phyloP scores from a whole-genome alignment of 1,140 invertebrate species.

The Lasioglossum baleicum region DNA sequence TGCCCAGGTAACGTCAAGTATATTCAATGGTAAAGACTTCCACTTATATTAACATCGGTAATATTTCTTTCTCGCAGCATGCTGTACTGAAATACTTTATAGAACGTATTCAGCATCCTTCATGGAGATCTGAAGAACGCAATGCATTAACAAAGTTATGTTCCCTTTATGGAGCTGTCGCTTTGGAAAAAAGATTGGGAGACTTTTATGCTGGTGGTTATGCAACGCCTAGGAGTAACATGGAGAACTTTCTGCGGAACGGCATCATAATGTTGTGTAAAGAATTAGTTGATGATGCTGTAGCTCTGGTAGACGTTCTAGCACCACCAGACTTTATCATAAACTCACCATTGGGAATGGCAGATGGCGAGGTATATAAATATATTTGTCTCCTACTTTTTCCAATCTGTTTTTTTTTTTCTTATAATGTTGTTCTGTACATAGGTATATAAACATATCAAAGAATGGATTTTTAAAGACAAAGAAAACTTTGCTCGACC shows the following conservation, averaged over 20 bases:
- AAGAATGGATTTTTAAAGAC: slow-evolving; percentile 86
- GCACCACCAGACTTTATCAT: slow-evolving; percentile 93
- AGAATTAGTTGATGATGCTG: slow-evolving; percentile 87
- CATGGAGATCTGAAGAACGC: slow-evolving; percentile 77
- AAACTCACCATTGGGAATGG: slow-evolving; percentile 90
- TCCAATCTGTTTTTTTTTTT: slow-evolving; percentile 11
- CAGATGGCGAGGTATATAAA: slow-evolving; percentile 89
- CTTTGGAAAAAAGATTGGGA: slow-evolving; percentile 87
- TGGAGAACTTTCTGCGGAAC: slow-evolving; percentile 81
- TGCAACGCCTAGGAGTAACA: slow-evolving; percentile 74
- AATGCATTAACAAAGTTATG: slow-evolving; percentile 84
- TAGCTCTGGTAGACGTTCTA: slow-evolving; percentile 90
- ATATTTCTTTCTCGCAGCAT: slow-evolving; percentile 79
- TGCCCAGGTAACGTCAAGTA: slow-evolving; percentile 82
- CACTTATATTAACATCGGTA: slow-evolving; percentile 5
- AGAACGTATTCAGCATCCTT: slow-evolving; percentile 78
- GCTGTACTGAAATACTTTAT: slow-evolving; percentile 83
- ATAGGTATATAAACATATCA: slow-evolving; percentile 91
- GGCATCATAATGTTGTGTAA: slow-evolving; percentile 86
- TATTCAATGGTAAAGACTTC: neutral
- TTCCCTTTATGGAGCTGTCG: slow-evolving; percentile 86
- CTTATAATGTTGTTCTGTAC: slow-evolving; percentile 62
- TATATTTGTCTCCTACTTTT: neutral
- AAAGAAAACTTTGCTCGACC: slow-evolving; percentile 87
- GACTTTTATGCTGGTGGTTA: slow-evolving; percentile 89